These are phyloP conservation scores for Suncus etruscus DNA, from an alignment of 2,113 vertebrate species.

Conservation along the genomic window DNA sequence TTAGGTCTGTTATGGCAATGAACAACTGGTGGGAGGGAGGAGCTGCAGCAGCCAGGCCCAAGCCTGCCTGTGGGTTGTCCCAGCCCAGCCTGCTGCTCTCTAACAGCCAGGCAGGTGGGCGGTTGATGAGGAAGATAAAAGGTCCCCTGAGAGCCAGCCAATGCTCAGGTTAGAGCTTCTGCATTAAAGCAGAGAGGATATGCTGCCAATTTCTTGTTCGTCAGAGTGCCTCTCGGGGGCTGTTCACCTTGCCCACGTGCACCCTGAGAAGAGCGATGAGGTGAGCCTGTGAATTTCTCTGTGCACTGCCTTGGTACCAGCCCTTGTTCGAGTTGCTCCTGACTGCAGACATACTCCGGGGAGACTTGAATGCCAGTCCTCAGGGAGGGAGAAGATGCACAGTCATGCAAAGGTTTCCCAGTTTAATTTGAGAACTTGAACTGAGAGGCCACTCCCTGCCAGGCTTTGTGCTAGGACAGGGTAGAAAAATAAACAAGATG, in stretches of 20 bases:
- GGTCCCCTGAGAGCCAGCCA: background rate
- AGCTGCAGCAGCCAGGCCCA: background rate
- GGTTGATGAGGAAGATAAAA: conserved; percentile 40
- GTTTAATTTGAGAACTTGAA: background rate
- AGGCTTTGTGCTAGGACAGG: background rate
- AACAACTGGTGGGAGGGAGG: too few species aligned
- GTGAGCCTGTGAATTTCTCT: background rate
- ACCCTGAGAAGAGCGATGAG: background rate
- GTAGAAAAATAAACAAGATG: background rate
- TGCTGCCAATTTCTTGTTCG: background rate
- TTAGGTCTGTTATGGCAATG: conserved; percentile 4
- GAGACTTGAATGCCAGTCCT: background rate
- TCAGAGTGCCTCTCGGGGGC: background rate
- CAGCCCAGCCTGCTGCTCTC: background rate
- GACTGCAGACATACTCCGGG: background rate
- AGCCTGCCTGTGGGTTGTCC: background rate
- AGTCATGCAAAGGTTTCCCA: background rate
- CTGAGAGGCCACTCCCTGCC: background rate
- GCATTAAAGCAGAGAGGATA: background rate
- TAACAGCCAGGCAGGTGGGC: background rate
- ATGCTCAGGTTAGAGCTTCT: conserved; percentile 11
- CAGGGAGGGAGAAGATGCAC: background rate
- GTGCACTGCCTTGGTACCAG: background rate
- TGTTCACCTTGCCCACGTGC: background rate
- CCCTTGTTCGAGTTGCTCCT: background rate